Base-by-base conservation (phyloP, 2,113 vertebrate species). In the Labeo catla region DNA sequence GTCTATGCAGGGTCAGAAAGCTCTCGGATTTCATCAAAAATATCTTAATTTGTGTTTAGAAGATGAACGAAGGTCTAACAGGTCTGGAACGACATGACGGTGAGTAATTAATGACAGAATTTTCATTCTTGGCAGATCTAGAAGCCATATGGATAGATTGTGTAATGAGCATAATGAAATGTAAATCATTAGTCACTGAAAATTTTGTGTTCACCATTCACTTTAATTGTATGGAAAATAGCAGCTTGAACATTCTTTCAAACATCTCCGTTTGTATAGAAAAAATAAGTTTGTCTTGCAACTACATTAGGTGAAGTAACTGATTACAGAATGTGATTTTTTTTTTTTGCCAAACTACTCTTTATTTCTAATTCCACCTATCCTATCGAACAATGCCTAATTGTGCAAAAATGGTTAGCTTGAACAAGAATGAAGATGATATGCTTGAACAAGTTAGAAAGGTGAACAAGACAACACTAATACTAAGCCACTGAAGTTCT, bases 391-490 rank as follows among this genome's bases (percentile, higher is more conserved):
- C 81, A 80, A 28, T 68, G 49, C 4, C 52, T 73, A 79, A 54
- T 66, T 84, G 76, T 84, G 4, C 61, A 72, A 52, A 54, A 78
- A 76, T 57, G 21, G 76, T 59, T 57, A 54, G 36, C 12, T 39
- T 79, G 36, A n/a, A 80, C 77, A 74, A 80, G 13, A 61, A 52
- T 19, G 11, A 59, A 43, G 88, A 85, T n/a, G 61, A 87, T 88
- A 47, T 87, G 89, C 86, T 84, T 63, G 76, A 90, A 86, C 89
- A 88, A 83, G 89, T 88, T 83, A 54, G 59, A 79, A 72, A 81
- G 68, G 74, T 88, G 68, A 87, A 86, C 34, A 61, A 78, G 39
- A 88, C 70, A 50, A 23, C 11, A 28, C 72, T 86, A 43, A 72
- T 45, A 47, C 72, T 36, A 52, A 88, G 87, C 50, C 87, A 78